A percentile compares a stretch with the other conserved stretches of the same genome.
phyloP scores from a whole-genome alignment of 1,140 invertebrate genomes.

The Diabrotica undecimpunctata region DNA sequence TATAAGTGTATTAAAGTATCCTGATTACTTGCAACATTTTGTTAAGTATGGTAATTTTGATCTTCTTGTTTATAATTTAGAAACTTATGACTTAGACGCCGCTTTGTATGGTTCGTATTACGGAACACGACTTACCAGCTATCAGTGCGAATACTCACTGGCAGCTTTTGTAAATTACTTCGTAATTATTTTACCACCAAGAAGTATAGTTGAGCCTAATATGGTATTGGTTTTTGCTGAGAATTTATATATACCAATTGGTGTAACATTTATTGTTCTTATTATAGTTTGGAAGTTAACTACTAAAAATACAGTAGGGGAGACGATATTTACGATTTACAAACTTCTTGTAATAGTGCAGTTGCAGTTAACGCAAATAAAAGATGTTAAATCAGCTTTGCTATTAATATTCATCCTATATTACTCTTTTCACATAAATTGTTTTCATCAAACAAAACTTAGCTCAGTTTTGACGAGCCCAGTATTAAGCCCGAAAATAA shows the following conservation, averaged over 20 bases:
- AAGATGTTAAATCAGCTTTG: background rate
- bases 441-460: background rate
- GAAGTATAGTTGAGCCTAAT: background rate
- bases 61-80: background rate
- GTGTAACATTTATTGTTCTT: background rate
- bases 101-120: background rate
- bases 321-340: background rate
- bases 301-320: background rate
- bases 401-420: background rate
- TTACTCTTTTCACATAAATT: background rate
- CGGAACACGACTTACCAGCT: background rate
- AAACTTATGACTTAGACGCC: background rate
- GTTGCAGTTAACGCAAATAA: background rate
- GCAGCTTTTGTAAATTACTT: background rate
- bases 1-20: background rate
- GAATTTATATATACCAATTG: background rate
- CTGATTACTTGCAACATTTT: background rate
- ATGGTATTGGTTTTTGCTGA: background rate
- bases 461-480: background rate
- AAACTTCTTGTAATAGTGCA: conserved; percentile 1
- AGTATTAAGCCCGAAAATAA: background rate
- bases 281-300: background rate
- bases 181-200: background rate
- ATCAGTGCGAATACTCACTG: background rate
- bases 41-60: background rate